Percentiles rank a stretch among this genome's conserved stretches.
Evolutionary conservation across 92 coral and sea anemone species (phyloP).

Genomic region (Parazoanthus darwini): DNA sequence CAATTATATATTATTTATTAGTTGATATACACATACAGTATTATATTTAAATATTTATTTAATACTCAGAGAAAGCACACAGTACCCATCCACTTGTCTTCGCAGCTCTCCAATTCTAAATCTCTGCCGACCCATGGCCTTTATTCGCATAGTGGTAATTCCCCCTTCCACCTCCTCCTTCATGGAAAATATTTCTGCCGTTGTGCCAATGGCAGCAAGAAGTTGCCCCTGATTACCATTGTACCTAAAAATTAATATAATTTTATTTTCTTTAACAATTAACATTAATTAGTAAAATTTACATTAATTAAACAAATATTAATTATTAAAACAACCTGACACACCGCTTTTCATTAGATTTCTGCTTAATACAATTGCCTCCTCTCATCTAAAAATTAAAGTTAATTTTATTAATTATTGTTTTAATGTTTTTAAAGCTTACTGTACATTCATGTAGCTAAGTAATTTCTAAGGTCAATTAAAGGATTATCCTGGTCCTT

Average conservation of each 20-base stretch:
- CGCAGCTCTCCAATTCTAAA: constrained; percentile 81
- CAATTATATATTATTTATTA: too few relatives aligned
- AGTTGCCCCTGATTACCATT: constrained; percentile 57
- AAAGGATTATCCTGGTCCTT: too few relatives aligned
- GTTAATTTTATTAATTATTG: too few relatives aligned
- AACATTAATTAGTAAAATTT: neutral
- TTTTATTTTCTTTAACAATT: neutral
- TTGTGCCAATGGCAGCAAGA: constrained; percentile 86
- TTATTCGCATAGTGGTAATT: constrained; percentile 77
- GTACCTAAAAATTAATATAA: constrained; percentile 22
- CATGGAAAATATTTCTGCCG: constrained; percentile 94
- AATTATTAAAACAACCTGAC: too few relatives aligned
- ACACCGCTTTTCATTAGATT: too few relatives aligned
- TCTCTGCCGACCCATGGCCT: constrained; percentile 92
- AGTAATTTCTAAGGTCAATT: too few relatives aligned
- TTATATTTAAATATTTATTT: too few relatives aligned
- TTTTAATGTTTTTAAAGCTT: too few relatives aligned
- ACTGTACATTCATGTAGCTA: too few relatives aligned
- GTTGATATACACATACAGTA: too few relatives aligned
- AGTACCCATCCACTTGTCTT: constrained; percentile 94
- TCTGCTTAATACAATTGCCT: too few relatives aligned
- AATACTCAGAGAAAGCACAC: neutral
- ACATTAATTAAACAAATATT: neutral
- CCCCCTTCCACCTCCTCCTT: constrained; percentile 94
- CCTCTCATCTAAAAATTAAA: too few relatives aligned